phyloP scores from a whole-genome alignment of 2,113 vertebrate species.

The Scolopax mira region DNA sequence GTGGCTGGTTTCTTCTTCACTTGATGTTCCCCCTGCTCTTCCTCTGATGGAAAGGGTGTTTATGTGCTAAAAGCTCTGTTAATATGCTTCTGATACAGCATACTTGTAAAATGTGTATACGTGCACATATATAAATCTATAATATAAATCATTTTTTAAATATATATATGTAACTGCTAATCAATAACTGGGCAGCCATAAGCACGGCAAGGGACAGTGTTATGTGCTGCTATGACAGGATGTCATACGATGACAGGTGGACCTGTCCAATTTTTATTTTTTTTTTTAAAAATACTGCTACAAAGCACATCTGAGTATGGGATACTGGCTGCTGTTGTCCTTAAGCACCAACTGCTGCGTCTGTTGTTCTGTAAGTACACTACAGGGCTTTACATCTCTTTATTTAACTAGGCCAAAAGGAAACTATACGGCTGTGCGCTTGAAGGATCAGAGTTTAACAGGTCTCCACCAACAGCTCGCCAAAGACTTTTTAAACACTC shows the following conservation, averaged over 20 bases:
- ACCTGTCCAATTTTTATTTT: too few relatives aligned
- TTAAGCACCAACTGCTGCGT: neutral
- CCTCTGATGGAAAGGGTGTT: fast-evolving
- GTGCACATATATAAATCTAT: fast-evolving
- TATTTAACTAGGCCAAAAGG: slow-evolving; percentile 74
- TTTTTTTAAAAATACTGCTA: neutral
- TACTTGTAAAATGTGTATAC: fast-evolving
- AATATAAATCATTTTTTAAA: neutral
- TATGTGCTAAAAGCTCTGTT: neutral
- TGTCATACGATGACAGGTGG: neutral
- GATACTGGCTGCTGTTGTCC: neutral
- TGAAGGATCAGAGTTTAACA: slow-evolving; percentile 59
- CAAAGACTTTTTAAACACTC: slow-evolving; percentile 76
- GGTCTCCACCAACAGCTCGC: slow-evolving; percentile 77
- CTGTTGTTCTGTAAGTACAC: fast-evolving
- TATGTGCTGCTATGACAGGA: neutral
- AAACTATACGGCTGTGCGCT: slow-evolving; percentile 75
- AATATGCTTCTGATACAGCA: neutral
- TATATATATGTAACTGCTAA: fast-evolving
- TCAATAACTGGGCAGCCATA: fast-evolving
- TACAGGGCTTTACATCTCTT: neutral
- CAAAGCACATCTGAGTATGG: neutral
- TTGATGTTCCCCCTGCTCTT: neutral
- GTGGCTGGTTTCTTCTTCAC: too few relatives aligned
- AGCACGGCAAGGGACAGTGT: neutral